These are phyloP conservation scores for Blomia tropicalis DNA, from an alignment of 2,888 invertebrate species.

Conservation along the genomic window DNA sequence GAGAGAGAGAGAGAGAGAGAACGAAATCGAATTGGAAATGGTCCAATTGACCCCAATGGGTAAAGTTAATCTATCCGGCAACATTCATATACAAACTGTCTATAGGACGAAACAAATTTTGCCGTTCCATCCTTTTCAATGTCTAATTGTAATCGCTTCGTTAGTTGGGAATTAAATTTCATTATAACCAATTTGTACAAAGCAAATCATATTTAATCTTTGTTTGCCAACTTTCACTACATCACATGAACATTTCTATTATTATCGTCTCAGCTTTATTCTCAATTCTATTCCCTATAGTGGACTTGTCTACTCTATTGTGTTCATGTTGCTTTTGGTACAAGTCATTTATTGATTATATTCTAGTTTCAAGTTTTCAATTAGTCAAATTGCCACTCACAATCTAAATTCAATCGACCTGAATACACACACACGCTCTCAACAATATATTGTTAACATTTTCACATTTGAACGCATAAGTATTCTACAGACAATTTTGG, in stretches of 20 bases:
- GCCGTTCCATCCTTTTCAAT: too few relatives aligned
- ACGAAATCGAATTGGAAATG: neutral
- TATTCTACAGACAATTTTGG: too few relatives aligned
- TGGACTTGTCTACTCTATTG: neutral
- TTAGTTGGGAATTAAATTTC: conserved; percentile 10
- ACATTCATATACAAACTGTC: neutral
- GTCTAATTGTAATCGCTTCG: conserved; percentile 14
- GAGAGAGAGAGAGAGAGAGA: too few relatives aligned
- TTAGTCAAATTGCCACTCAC: conserved; percentile 11
- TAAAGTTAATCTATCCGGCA: neutral
- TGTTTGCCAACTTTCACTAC: neutral
- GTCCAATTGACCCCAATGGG: neutral
- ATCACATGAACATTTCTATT: neutral
- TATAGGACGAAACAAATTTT: too few relatives aligned
- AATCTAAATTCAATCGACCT: too few relatives aligned
- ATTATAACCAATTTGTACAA: neutral
- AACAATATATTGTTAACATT: too few relatives aligned
- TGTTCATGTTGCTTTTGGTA: neutral
- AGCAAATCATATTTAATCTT: conserved; percentile 4
- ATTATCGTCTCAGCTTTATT: neutral
- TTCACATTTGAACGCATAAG: too few relatives aligned
- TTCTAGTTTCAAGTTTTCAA: conserved; percentile 4
- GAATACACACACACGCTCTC: too few relatives aligned
- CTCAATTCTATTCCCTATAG: too few relatives aligned
- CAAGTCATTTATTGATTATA: neutral